These are phyloP conservation scores for Melanerpes aurifrons DNA, from an alignment of 2,113 vertebrate species.

Conservation along the genomic window DNA sequence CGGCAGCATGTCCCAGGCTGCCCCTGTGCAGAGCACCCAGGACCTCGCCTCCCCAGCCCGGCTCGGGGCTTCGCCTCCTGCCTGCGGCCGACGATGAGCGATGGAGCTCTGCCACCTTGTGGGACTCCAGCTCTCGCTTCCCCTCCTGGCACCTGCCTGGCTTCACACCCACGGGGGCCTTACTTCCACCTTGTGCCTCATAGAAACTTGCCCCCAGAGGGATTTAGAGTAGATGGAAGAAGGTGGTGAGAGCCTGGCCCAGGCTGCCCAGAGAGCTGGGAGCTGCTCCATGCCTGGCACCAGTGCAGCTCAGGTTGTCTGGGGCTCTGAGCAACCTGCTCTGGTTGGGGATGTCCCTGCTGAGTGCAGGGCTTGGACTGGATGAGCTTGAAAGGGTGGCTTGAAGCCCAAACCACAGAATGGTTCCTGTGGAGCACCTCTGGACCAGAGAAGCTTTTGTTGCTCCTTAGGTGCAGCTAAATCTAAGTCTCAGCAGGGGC, in stretches of 20 bases:
- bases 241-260: too few relatives aligned
- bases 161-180: background rate
- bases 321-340: too few relatives aligned
- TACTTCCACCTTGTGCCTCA: background rate
- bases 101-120: conserved; percentile 60
- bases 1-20: rapidly evolving
- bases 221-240: too few relatives aligned
- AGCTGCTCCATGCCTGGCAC: too few relatives aligned
- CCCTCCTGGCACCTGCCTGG: background rate
- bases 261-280: too few relatives aligned
- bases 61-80: background rate
- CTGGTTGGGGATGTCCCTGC: too few relatives aligned
- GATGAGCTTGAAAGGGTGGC: too few relatives aligned
- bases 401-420: too few relatives aligned
- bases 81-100: background rate
- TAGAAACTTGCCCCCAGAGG: background rate
- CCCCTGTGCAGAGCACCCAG: background rate
- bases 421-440: too few relatives aligned
- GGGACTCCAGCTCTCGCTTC: background rate
- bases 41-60: background rate
- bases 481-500: background rate
- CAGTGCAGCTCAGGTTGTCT: too few relatives aligned
- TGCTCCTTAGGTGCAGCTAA: background rate
- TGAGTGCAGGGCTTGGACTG: too few relatives aligned
- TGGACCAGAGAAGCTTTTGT: background rate